A percentile compares a stretch with the other conserved stretches of the same genome.
These are phyloP conservation scores for Neuroterus valhalla DNA, from an alignment of 1,140 invertebrate species.

Conservation along the genomic window DNA sequence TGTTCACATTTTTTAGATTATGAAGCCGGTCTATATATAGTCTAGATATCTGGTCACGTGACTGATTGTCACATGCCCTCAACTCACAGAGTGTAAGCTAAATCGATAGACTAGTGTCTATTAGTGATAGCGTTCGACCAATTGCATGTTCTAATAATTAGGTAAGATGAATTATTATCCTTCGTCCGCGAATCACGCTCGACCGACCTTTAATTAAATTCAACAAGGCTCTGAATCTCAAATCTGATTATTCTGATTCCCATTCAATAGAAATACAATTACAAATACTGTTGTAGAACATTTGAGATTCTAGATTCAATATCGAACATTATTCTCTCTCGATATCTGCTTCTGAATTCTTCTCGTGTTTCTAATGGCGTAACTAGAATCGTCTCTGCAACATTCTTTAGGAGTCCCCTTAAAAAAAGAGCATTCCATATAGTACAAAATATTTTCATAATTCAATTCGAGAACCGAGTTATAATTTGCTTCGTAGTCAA, in stretches of 20 bases:
- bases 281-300: slow-evolving; percentile 17
- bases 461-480: too few relatives aligned
- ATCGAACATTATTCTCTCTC: background rate
- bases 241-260: slow-evolving; percentile 21
- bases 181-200: slow-evolving; percentile 45
- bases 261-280: slow-evolving; percentile 32
- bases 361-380: background rate
- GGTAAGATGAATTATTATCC: slow-evolving; percentile 42
- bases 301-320: slow-evolving; percentile 9
- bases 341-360: slow-evolving; percentile 6
- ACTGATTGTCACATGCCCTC: too few relatives aligned
- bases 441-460: too few relatives aligned
- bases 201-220: slow-evolving; percentile 22
- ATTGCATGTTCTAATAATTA: slow-evolving; percentile 64
- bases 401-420: too few relatives aligned
- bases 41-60: too few relatives aligned
- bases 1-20: too few relatives aligned
- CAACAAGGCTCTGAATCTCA: slow-evolving; percentile 12
- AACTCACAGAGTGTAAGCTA: slow-evolving; percentile 43
- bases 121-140: slow-evolving; percentile 67
- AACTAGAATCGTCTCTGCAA: background rate
- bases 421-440: too few relatives aligned
- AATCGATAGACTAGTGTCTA: slow-evolving; percentile 51
- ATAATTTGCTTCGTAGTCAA: too few relatives aligned
- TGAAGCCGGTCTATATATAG: too few relatives aligned